phyloP scores from a whole-genome alignment of 2,888 invertebrate genomes.

The Polylopha cassiicola region DNA sequence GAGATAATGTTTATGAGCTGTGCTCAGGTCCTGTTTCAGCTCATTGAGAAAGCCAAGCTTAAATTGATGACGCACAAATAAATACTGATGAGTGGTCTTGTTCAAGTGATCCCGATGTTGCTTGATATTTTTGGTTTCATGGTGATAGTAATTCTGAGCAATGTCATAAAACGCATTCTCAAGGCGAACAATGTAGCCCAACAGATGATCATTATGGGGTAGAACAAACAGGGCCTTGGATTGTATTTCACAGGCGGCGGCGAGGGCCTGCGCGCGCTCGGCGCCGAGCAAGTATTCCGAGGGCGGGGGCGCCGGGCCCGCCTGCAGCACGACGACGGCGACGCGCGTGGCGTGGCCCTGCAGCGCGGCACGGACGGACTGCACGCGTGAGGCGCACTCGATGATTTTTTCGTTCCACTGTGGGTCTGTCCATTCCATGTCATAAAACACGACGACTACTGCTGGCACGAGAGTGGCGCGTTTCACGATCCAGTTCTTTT shows the following conservation, averaged over 20 bases:
- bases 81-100: constrained; percentile 92
- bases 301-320: constrained; percentile 84
- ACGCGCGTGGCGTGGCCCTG: constrained; percentile 86
- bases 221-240: constrained; percentile 95
- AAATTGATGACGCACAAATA: constrained; percentile 97
- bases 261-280: constrained; percentile 93
- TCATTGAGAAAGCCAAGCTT: constrained; percentile 98
- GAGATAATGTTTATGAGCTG: constrained; percentile 90
- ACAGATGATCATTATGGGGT: constrained; percentile 92
- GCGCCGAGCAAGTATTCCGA: constrained; percentile 91
- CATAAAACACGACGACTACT: constrained; percentile 95
- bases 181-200: constrained; percentile 84
- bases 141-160: constrained; percentile 94
- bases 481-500: constrained; percentile 96
- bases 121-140: constrained; percentile 90
- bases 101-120: constrained; percentile 93
- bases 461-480: constrained; percentile 93
- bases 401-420: constrained; percentile 96
- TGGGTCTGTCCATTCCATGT: constrained; percentile 97
- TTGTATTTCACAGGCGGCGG: constrained; percentile 93
- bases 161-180: constrained; percentile 97
- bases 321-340: constrained; percentile 94
- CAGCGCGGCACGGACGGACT: constrained; percentile 85
- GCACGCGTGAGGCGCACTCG: constrained; percentile 94
- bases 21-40: constrained; percentile 91